These are phyloP conservation scores for Taeniopygia guttata DNA, from an alignment of 2,797 vertebrate species.

Conservation along the genomic window DNA sequence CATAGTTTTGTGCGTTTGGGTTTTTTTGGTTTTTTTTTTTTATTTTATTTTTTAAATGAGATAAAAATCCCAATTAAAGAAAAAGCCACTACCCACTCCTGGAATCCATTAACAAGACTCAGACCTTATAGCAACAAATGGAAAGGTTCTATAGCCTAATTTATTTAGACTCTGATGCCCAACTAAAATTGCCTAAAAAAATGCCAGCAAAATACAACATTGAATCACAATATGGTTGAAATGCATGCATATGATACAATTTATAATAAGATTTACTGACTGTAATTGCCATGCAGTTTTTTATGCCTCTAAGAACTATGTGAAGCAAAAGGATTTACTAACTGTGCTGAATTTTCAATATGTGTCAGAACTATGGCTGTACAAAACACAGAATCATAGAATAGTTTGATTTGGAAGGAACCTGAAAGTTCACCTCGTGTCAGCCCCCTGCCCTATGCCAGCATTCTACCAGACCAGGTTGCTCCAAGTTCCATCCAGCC, in stretches of 20 bases:
- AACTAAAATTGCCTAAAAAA: neutral
- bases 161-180: neutral
- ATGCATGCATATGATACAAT: neutral
- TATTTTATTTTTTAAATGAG: too few relatives aligned
- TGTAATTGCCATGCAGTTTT: constrained; percentile 20
- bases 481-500: neutral
- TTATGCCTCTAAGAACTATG: neutral
- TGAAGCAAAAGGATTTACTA: neutral
- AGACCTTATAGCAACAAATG: neutral
- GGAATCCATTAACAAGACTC: neutral
- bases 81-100: neutral
- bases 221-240: neutral
- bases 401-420: neutral
- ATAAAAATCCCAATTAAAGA: neutral
- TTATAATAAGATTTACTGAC: constrained; percentile 10
- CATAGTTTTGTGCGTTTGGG: neutral
- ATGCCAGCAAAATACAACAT: neutral
- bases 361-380: neutral
- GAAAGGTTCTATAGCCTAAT: neutral
- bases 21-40: neutral
- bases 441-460: neutral
- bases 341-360: constrained; percentile 6
- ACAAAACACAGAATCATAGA: neutral
- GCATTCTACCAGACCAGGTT: neutral
- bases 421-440: neutral